A percentile compares a stretch with the other conserved stretches of the same genome.
Evolutionary conservation across 2,888 invertebrate species (phyloP).

Genomic region (Dasypolia templi): DNA sequence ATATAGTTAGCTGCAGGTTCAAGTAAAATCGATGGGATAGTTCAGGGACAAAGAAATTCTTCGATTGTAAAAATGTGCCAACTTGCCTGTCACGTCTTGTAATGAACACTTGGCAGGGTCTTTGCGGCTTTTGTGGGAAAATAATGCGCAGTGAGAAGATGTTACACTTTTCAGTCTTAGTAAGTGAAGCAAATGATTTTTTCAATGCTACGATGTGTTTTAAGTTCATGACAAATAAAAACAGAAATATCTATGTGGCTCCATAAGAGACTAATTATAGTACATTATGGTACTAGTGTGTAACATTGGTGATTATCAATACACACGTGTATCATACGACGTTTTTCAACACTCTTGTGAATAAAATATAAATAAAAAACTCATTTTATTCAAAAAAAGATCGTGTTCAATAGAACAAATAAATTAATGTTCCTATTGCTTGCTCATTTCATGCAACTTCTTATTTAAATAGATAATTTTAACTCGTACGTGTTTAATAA

Average conservation of each 20-base stretch:
- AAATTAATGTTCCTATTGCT: too few species aligned
- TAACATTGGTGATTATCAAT: too few species aligned
- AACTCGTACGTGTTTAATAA: too few species aligned
- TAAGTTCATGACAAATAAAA: background rate
- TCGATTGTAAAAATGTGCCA: constrained; percentile 2
- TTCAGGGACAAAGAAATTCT: constrained; percentile 24
- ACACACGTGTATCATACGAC: too few species aligned
- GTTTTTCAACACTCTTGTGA: too few species aligned
- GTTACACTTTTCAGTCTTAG: background rate
- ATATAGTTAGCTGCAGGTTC: constrained; percentile 38
- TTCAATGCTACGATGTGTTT: background rate
- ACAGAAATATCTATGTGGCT: background rate
- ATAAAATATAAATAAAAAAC: too few species aligned
- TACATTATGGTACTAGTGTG: too few species aligned
- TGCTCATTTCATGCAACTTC: too few species aligned
- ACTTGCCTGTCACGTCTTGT: constrained; percentile 15
- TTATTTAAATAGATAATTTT: too few species aligned
- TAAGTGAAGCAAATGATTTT: background rate
- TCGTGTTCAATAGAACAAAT: too few species aligned
- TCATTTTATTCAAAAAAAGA: too few species aligned
- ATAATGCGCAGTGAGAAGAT: background rate
- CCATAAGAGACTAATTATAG: background rate
- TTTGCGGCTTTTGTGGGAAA: constrained; percentile 1
- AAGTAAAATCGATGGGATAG: constrained; percentile 21
- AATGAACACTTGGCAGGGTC: background rate